These are phyloP conservation scores for Drosophila bocqueti DNA, from an alignment of 1,140 invertebrate genomes.

Conservation along the genomic window DNA sequence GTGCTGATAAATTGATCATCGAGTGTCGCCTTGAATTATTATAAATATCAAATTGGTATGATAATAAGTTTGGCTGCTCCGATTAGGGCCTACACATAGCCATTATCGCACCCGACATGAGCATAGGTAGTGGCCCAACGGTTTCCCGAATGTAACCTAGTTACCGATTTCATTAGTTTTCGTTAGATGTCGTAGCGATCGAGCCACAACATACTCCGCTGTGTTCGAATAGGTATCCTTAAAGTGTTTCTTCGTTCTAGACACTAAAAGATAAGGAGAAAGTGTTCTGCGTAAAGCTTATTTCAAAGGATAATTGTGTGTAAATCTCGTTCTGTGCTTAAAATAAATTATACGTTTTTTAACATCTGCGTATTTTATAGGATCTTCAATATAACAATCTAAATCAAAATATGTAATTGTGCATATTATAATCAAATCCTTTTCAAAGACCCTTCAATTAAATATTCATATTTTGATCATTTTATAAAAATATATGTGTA, in stretches of 20 bases:
- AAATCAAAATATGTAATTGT: too few species aligned
- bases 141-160: constrained; percentile 1
- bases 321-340: not conserved
- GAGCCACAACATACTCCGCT: not conserved
- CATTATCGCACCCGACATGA: constrained; percentile 33
- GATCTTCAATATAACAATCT: too few species aligned
- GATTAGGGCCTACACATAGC: constrained; percentile 16
- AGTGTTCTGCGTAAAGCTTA: not conserved
- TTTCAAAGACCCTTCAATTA: too few species aligned
- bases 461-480: too few species aligned
- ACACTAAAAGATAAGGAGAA: not conserved
- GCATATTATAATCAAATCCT: too few species aligned
- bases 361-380: too few species aligned
- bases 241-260: not conserved
- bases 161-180: constrained; percentile 11
- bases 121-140: constrained; percentile 4
- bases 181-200: not conserved
- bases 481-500: not conserved
- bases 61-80: constrained; percentile 18
- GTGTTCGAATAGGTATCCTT: not conserved
- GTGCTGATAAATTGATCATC: constrained; percentile 39
- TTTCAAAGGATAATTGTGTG: not conserved
- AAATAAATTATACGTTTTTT: too few species aligned
- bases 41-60: constrained; percentile 45
- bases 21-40: constrained; percentile 46